phyloP scores from a whole-genome alignment of 2,113 vertebrate species.

The Falcunculus frontatus region DNA sequence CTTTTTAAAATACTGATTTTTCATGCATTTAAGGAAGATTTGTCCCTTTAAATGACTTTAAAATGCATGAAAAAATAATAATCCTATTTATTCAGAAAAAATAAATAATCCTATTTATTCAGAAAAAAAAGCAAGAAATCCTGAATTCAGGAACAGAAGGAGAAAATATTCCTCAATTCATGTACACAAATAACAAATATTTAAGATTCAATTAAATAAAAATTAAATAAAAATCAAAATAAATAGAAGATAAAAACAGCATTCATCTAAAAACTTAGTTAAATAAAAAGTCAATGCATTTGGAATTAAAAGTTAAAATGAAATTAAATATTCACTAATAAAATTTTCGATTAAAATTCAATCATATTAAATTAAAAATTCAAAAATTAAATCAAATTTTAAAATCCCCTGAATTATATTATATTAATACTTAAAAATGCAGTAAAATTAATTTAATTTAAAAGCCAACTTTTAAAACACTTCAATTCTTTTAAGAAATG shows the following conservation, averaged over 20 bases:
- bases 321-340: neutral
- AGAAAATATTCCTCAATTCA: neutral
- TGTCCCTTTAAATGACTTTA: neutral
- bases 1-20: neutral
- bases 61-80: neutral
- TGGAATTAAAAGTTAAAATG: neutral
- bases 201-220: neutral
- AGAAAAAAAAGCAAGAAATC: neutral
- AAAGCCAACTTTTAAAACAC: neutral
- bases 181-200: neutral
- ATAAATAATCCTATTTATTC: neutral
- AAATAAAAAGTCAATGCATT: neutral
- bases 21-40: neutral
- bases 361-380: neutral
- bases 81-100: neutral
- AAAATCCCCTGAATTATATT: neutral
- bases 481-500: neutral
- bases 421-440: neutral
- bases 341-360: rapidly evolving
- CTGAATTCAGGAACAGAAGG: neutral
- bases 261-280: neutral
- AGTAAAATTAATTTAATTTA: neutral
- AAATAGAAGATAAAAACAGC: neutral
- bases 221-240: neutral
- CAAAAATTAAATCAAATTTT: neutral